Conservation (phyloP, 2,888 invertebrate species). For the Archips crataeganus region DNA sequence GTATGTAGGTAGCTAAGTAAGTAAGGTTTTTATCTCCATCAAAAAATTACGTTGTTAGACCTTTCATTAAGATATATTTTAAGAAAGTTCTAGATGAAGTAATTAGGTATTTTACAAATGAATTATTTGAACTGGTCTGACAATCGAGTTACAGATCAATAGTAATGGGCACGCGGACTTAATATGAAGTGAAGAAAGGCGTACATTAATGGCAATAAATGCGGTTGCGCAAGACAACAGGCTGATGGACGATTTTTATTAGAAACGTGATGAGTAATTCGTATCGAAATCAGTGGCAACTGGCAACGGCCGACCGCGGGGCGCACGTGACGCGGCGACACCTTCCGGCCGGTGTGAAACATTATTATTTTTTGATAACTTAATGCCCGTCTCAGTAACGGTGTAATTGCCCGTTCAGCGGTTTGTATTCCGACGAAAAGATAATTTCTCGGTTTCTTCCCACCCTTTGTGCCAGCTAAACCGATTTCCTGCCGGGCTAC, state of each 20-base stretch:
- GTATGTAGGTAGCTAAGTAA: too few species aligned
- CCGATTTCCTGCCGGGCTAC: constrained; percentile 82
- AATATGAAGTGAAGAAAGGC: constrained; percentile 73
- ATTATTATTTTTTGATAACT: constrained; percentile 82
- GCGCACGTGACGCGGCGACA: constrained; percentile 75
- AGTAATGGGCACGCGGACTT: constrained; percentile 54
- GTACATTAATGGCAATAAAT: constrained; percentile 79
- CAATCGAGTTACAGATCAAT: constrained; percentile 39
- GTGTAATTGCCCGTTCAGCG: constrained; percentile 84
- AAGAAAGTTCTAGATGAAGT: too few species aligned
- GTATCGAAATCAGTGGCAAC: constrained; percentile 70
- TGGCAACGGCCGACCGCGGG: constrained; percentile 65
- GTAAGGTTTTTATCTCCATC: too few species aligned
- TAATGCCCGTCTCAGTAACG: constrained; percentile 80
- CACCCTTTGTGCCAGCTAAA: constrained; percentile 81
- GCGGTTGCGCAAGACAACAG: constrained; percentile 80
- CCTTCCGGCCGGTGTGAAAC: constrained; percentile 83
- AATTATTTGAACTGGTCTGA: not conserved
- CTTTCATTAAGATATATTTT: too few species aligned
- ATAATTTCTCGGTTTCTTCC: constrained; percentile 84
- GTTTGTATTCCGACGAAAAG: constrained; percentile 78
- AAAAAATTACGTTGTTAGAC: too few species aligned
- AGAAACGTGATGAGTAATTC: constrained; percentile 79
- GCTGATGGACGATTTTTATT: constrained; percentile 75
- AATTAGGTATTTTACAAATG: not conserved